These are phyloP conservation scores for Sphenodon punctatus DNA, from an alignment of 2,797 vertebrate species.

Conservation along the genomic window DNA sequence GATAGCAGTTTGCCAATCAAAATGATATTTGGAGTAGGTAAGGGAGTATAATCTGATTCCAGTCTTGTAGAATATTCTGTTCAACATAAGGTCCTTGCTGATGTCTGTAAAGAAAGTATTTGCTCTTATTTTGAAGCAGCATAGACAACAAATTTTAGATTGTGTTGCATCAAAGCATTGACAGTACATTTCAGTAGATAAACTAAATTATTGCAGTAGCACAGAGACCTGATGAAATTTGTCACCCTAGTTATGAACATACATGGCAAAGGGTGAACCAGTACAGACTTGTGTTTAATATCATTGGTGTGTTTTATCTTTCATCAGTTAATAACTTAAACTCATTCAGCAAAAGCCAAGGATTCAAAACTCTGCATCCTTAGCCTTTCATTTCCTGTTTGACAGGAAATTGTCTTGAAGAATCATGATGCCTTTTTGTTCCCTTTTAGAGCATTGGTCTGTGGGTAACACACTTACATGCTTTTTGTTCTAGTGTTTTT, in stretches of 20 bases:
- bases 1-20: neutral
- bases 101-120: neutral
- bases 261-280: conserved; percentile 29
- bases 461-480: no score
- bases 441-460: conserved; percentile 41
- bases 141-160: conserved; percentile 3
- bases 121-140: conserved; percentile 1
- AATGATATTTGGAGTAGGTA: neutral
- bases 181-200: conserved; percentile 30
- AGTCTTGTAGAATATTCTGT: neutral
- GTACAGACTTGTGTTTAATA: conserved; percentile 74
- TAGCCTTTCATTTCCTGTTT: conserved; percentile 92
- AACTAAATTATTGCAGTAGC: conserved; percentile 41
- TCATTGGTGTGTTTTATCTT: conserved; percentile 60
- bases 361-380: conserved; percentile 36
- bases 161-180: conserved; percentile 28
- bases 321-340: conserved; percentile 79
- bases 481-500: conserved; percentile 18
- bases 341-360: conserved; percentile 33
- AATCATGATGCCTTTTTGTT: conserved; percentile 71
- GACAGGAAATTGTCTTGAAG: conserved; percentile 88
- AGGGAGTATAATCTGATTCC: neutral
- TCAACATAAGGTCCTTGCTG: neutral
- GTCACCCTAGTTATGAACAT: conserved; percentile 22
- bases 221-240: neutral